Evolutionary conservation across 2,888 invertebrate genomes (phyloP), one percentile per base, ranked within the genome.

Genomic region (Branchellion lobata): DNA sequence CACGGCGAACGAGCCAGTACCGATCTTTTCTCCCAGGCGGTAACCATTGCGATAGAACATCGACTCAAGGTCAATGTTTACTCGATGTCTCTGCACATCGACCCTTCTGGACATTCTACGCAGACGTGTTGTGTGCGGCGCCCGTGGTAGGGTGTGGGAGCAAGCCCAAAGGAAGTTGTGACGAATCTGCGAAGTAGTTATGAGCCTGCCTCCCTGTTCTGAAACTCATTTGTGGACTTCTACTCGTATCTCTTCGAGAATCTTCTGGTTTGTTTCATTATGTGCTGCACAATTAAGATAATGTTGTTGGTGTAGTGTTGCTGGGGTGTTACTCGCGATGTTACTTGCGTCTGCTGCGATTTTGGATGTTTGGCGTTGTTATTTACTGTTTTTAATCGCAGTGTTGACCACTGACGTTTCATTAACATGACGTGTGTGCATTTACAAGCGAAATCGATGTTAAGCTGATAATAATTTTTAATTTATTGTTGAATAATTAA

Each of bases 1-100:
- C 33, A 80, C 81, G 27, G 80, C 81, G 75, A 81, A 82, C 14
- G 80, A 79, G 1, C 82, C 82, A 29, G 69, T 69, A 14, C 82
- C 82, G 34, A 82, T 79, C 31, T 81, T 81, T 14, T 79, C 74
- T 5, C 82, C 81, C 8, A 82, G 75, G 14, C 57, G 36, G 51
- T 81, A 82, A 24, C 82, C 82, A 47, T 79, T 80, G 27, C 78
- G 69, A 24, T 81, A 73, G 33, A 82, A 57, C 73, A 80, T 80
- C 24, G 79, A 53, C 53, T 80, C 80, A 31, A 81, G 51, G 34
- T 81, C 79, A 61, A 77, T 77, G 21, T 29, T 31, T n/a, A 77
- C 65, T 34, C 77, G 31, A 14, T 77, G 77, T 34, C 65, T 53
- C 34, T 77, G 77, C n/a, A 75, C 75, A 53, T 40, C 75, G 18